These are phyloP conservation scores for Ascaphus truei DNA, from an alignment of 2,113 vertebrate species.

Conservation along the genomic window DNA sequence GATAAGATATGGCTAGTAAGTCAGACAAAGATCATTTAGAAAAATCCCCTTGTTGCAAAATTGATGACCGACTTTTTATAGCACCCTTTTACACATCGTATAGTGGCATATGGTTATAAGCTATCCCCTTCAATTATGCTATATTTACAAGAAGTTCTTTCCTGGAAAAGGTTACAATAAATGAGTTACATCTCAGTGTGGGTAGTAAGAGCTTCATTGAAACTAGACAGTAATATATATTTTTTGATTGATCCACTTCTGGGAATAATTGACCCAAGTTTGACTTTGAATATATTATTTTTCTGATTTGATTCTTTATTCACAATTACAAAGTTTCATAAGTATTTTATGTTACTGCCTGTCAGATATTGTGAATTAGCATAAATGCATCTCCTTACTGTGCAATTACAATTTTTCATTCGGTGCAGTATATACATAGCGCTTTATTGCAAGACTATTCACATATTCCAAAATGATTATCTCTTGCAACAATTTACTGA, in stretches of 20 bases:
- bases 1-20: too few relatives aligned
- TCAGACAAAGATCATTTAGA: too few relatives aligned
- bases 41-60: too few relatives aligned
- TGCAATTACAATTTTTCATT: slow-evolving; percentile 40
- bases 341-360: slow-evolving; percentile 28
- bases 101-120: too few relatives aligned
- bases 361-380: slow-evolving; percentile 23
- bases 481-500: slow-evolving; percentile 41
- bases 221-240: not conserved
- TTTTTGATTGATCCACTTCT: not conserved
- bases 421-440: slow-evolving; percentile 34
- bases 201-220: not conserved
- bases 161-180: too few relatives aligned
- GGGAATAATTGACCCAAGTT: slow-evolving; percentile 16
- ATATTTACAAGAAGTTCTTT: too few relatives aligned
- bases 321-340: slow-evolving; percentile 28
- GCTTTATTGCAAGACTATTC: slow-evolving; percentile 47
- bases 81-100: too few relatives aligned
- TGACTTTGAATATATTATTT: slow-evolving; percentile 19
- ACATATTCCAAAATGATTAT: slow-evolving; percentile 47
- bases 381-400: slow-evolving; percentile 37
- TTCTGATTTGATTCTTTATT: slow-evolving; percentile 17
- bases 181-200: not conserved
- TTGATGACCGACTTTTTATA: too few relatives aligned
- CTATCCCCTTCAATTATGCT: too few relatives aligned